These are phyloP conservation scores for Notiomystis cincta DNA, from an alignment of 2,113 vertebrate genomes.

Conservation along the genomic window DNA sequence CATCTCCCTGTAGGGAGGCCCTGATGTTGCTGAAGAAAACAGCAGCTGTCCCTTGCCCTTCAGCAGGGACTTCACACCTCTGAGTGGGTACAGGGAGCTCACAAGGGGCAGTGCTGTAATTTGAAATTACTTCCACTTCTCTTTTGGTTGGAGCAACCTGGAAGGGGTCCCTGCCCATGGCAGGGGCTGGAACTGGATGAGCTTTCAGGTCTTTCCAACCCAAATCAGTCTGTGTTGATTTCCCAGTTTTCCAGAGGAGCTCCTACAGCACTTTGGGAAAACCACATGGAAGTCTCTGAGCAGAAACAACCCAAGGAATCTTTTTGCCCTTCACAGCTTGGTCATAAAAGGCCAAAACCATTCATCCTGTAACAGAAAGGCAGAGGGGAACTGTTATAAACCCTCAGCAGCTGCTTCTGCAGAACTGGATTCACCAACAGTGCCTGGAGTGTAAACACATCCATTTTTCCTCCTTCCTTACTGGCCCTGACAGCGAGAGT, in stretches of 20 bases:
- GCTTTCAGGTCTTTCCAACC: neutral
- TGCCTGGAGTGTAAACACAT: neutral
- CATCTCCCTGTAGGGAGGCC: neutral
- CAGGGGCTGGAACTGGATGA: neutral
- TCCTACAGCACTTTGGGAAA: neutral
- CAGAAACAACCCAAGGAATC: neutral
- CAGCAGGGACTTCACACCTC: neutral
- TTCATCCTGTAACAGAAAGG: neutral
- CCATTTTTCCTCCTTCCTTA: neutral
- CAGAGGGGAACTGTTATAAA: neutral
- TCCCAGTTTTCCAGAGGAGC: neutral
- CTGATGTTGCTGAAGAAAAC: neutral
- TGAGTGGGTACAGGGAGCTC: neutral
- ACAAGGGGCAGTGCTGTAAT: neutral
- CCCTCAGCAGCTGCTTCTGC: neutral
- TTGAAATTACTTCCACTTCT: neutral
- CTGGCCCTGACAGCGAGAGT: neutral
- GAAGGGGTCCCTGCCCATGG: neutral
- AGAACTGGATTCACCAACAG: neutral
- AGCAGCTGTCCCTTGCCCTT: neutral
- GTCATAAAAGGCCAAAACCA: neutral
- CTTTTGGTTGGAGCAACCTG: neutral
- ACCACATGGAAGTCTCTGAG: neutral
- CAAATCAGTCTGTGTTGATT: neutral
- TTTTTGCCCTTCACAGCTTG: neutral